phyloP scores from a whole-genome alignment of 1,140 invertebrate genomes.

The Drosophila parabipectinata region DNA sequence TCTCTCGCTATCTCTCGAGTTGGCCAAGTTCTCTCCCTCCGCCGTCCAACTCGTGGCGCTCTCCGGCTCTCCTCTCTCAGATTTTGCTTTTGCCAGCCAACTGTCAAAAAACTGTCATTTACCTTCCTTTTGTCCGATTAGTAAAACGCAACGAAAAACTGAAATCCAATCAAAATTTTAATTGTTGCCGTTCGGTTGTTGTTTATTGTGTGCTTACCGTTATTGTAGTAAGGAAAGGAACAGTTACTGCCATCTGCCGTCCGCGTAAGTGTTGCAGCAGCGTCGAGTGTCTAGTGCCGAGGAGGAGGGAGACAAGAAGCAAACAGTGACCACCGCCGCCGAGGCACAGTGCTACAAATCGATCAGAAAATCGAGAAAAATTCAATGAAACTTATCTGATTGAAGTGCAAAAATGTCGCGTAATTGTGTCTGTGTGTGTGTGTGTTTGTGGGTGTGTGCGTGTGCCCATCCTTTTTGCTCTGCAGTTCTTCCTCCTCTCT shows the following conservation, averaged over 20 bases:
- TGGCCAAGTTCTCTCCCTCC: conserved; percentile 8
- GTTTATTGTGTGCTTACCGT: conserved; percentile 12
- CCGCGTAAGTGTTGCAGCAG: conserved; percentile 26
- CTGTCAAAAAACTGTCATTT: conserved; percentile 68
- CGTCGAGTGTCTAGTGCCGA: not conserved
- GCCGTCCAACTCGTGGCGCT: conserved; percentile 33
- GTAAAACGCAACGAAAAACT: conserved; percentile 60
- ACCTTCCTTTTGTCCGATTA: conserved; percentile 66
- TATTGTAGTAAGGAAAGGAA: not conserved
- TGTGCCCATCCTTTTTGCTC: conserved; percentile 63
- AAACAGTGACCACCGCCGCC: conserved; percentile 22
- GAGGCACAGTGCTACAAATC: conserved; percentile 67
- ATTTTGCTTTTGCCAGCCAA: conserved; percentile 59
- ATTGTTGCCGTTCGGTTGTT: conserved; percentile 21
- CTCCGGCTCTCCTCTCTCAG: conserved; percentile 17
- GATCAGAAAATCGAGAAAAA: conserved; percentile 38
- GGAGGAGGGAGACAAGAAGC: not conserved
- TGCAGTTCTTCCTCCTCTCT: conserved; percentile 20
- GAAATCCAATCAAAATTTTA: conserved; percentile 34
- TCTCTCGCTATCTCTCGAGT: conserved; percentile 26
- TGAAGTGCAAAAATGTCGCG: conserved; percentile 24
- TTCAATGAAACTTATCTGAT: conserved; percentile 17
- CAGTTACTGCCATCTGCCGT: not conserved
- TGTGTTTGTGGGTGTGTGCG: conserved; percentile 12
- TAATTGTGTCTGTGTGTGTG: conserved; percentile 19